Evolutionary conservation across 2,888 invertebrate genomes (phyloP), one percentile per base, ranked within the genome.

Genomic region (Pollenia griseotomentosa): DNA sequence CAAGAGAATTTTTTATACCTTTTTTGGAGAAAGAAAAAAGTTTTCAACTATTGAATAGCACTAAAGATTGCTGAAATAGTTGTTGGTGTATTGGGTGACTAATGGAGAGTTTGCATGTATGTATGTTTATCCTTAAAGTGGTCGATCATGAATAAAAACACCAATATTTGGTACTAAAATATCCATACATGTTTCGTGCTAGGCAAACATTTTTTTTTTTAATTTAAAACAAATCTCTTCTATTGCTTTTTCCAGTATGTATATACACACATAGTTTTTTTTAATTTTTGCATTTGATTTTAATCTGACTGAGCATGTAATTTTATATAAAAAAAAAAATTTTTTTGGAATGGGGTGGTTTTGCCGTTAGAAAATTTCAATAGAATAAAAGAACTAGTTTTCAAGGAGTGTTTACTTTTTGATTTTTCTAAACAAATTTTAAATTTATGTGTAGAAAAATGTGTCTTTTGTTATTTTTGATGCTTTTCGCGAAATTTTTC

Each of bases 91-190:
- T 66, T 11, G 16, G 16, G 9, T 55, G n/a, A 12, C n/a, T 23
- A 48, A 14, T 23, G 70, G 33, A 12, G 33, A 4, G 11, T 55
- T 23, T 0, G 59, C 19, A 51, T 12, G 19, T 51, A 16, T 12
- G 33, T 48, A 65, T 61, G 70, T 79, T 83, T 57, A 79, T 89
- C 68, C 88, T 79, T 87, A 89, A 87, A 88, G 88, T 88, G 88
- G 88, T 88, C 89, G 88, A 71, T 88, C 66, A 65, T 57, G 83
- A 88, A 86, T 79, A 83, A 86, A 90, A 88, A 88, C 88, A 88
- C 88, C 86, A 87, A 88, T 88, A 87, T 78, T 51, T 61, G 74
- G 53, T 65, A 11, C n/a, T 53, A 51, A 71, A 74, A 53, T 74
- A 61, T 75, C n/a, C 51, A 81, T 80, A 74, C 78, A 85, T 59